These are phyloP conservation scores for Crocodylus rhombifer DNA, from an alignment of 2,797 vertebrate species.

Conservation along the genomic window DNA sequence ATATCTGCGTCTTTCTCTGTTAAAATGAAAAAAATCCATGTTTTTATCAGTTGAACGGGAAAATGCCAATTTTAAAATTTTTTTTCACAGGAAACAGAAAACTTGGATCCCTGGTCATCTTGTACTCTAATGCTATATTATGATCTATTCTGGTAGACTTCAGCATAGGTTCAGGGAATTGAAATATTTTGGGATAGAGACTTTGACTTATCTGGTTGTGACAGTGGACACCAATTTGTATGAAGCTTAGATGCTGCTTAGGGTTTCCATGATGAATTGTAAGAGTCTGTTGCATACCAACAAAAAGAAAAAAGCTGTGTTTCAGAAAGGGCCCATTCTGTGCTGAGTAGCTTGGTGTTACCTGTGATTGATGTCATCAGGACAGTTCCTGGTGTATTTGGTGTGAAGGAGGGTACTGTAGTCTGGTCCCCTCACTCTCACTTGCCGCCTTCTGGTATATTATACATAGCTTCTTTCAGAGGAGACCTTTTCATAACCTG, in stretches of 20 bases:
- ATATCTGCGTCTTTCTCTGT: too few relatives aligned
- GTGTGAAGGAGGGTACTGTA: not conserved
- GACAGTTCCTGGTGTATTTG: not conserved
- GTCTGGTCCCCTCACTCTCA: not conserved
- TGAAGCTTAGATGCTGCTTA: not conserved
- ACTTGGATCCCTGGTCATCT: not conserved
- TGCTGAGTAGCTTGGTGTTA: too few relatives aligned
- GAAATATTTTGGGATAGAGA: not conserved
- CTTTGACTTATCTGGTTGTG: not conserved
- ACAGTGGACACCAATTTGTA: not conserved
- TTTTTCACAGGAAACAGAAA: too few relatives aligned
- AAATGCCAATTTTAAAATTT: too few relatives aligned
- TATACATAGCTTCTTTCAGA: not conserved
- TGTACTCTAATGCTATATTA: not conserved
- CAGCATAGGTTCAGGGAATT: accelerated
- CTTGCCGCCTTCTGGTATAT: accelerated
- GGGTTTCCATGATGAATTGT: not conserved
- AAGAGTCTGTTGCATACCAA: accelerated
- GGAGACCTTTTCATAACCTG: accelerated
- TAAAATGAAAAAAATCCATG: too few relatives aligned
- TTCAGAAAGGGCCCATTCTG: not conserved
- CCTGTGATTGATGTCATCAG: not conserved
- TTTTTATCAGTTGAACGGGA: too few relatives aligned
- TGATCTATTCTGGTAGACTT: not conserved
- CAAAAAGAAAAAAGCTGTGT: not conserved